Evolutionary conservation across 2,797 vertebrate genomes (phyloP).

Genomic region (Gymnodraco acuticeps): DNA sequence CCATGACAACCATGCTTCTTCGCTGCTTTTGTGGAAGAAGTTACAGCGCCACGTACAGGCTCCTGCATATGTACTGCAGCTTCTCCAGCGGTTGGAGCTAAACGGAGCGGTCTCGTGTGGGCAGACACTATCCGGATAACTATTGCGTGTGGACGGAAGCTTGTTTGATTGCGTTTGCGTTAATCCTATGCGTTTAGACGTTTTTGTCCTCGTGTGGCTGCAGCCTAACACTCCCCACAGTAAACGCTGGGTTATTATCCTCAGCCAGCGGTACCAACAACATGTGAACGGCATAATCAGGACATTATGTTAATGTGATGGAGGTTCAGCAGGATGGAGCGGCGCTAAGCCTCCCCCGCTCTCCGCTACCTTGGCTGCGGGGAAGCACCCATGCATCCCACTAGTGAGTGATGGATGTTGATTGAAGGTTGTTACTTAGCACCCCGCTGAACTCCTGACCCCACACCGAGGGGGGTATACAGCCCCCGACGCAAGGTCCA

Average conservation of each 20-base stretch:
- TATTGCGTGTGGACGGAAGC: too few relatives aligned
- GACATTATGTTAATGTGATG: constrained; percentile 79
- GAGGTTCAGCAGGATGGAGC: constrained; percentile 46
- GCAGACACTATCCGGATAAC: too few relatives aligned
- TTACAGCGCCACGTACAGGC: too few relatives aligned
- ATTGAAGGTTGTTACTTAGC: constrained; percentile 78
- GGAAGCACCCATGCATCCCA: constrained; percentile 64
- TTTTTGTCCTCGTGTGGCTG: too few relatives aligned
- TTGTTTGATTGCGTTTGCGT: too few relatives aligned
- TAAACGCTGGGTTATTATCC: constrained; percentile 55
- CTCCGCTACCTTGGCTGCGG: constrained; percentile 56
- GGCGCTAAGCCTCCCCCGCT: constrained; percentile 40
- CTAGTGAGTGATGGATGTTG: constrained; percentile 73
- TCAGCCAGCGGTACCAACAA: constrained; percentile 43
- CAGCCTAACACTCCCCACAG: constrained; percentile 43
- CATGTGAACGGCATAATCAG: constrained; percentile 67
- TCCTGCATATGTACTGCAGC: too few relatives aligned
- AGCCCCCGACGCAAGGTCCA: constrained; percentile 54
- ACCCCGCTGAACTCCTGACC: constrained; percentile 79
- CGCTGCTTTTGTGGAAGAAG: too few relatives aligned
- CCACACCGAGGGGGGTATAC: constrained; percentile 36
- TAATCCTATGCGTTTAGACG: too few relatives aligned
- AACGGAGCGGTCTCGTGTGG: too few relatives aligned
- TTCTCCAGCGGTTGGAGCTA: too few relatives aligned
- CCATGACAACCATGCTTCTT: too few relatives aligned